A percentile compares a stretch with the other conserved stretches of the same genome.
These are phyloP conservation scores for Brachyptera risi DNA, from an alignment of 2,888 invertebrate species.

Conservation along the genomic window DNA sequence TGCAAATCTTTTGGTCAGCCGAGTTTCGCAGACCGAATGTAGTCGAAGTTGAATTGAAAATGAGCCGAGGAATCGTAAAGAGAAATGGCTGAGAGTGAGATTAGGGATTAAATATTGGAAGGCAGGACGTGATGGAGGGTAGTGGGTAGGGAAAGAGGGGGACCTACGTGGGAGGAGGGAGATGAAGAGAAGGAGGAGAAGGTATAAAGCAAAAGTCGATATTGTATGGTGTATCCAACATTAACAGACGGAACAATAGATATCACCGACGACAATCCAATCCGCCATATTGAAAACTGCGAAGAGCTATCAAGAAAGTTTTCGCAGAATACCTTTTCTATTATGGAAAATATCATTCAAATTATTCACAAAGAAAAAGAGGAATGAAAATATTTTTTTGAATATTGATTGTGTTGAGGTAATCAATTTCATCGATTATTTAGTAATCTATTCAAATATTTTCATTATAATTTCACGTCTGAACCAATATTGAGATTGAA, in stretches of 20 bases:
- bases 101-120: constrained; percentile 31
- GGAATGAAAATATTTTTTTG: no score
- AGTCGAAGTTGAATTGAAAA: constrained; percentile 2
- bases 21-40: neutral
- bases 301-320: no score
- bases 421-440: no score
- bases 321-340: no score
- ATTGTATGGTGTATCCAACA: constrained; percentile 26
- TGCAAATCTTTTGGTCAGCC: constrained; percentile 4
- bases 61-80: constrained; percentile 6
- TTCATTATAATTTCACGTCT: no score
- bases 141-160: constrained; percentile 10
- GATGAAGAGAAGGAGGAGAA: neutral
- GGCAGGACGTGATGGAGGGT: constrained; percentile 10
- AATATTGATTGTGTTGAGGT: no score
- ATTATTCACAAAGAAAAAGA: no score
- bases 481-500: no score
- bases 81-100: constrained; percentile 27
- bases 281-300: neutral
- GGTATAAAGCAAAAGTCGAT: constrained; percentile 29
- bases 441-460: no score
- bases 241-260: constrained; percentile 30
- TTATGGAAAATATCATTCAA: no score
- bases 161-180: neutral
- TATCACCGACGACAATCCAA: constrained; percentile 14